These are phyloP conservation scores for Crematogaster levior DNA, from an alignment of 2,888 invertebrate species.

Conservation along the genomic window DNA sequence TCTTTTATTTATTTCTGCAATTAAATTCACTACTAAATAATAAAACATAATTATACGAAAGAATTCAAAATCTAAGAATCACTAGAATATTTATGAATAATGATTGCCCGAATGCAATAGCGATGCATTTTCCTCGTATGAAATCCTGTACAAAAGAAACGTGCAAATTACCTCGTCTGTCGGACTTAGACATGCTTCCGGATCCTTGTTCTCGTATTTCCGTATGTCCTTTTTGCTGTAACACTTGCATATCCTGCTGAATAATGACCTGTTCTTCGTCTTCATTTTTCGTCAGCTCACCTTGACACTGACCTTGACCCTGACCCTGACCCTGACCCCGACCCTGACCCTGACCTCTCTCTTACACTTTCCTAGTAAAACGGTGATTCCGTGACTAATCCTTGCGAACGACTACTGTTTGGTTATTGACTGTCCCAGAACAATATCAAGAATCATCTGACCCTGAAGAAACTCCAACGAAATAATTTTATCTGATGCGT, in stretches of 20 bases:
- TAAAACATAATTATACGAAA: neutral
- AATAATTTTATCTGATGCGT: constrained; percentile 34
- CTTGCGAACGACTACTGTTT: neutral
- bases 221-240: constrained; percentile 69
- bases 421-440: constrained; percentile 2
- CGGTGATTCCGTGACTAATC: neutral
- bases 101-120: too few relatives aligned
- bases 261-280: constrained; percentile 77
- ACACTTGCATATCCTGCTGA: constrained; percentile 81
- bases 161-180: constrained; percentile 72
- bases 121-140: neutral
- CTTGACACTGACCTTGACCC: constrained; percentile 54
- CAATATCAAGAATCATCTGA: constrained; percentile 27
- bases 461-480: constrained; percentile 13
- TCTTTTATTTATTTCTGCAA: neutral
- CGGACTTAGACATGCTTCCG: constrained; percentile 37
- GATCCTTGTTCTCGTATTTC: constrained; percentile 59
- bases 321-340: neutral
- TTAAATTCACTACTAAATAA: neutral
- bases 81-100: neutral
- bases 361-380: neutral
- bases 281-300: constrained; percentile 77
- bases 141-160: neutral
- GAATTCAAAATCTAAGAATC: neutral
- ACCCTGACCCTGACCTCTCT: constrained; percentile 5